phyloP scores from a whole-genome alignment of 2,113 vertebrate genomes.

The Mugil cephalus region DNA sequence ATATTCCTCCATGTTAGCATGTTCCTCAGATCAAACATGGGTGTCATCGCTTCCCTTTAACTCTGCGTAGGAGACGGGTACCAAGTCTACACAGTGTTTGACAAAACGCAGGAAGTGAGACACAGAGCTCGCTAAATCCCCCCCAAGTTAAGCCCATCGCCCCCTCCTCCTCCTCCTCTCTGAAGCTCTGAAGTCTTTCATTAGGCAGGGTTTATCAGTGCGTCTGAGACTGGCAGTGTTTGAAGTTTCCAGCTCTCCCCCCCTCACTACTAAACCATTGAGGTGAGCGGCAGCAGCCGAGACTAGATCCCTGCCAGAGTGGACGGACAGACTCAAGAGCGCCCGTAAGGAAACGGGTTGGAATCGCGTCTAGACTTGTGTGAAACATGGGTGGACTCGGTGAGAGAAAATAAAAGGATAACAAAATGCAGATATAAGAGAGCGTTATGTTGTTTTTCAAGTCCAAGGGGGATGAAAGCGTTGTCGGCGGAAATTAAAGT shows the following conservation, averaged over 20 bases:
- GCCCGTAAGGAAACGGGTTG: not conserved
- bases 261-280: constrained; percentile 58
- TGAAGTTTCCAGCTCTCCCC: constrained; percentile 68
- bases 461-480: constrained; percentile 27
- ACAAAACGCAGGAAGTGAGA: constrained; percentile 60
- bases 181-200: constrained; percentile 72
- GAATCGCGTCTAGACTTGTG: constrained; percentile 6
- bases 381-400: constrained; percentile 36
- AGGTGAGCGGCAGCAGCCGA: constrained; percentile 56
- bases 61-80: constrained; percentile 49
- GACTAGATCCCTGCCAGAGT: constrained; percentile 47
- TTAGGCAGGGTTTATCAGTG: constrained; percentile 73
- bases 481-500: constrained; percentile 66
- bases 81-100: constrained; percentile 55
- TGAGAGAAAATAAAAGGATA: not conserved
- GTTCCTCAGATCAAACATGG: constrained; percentile 42
- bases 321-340: constrained; percentile 2
- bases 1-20: constrained; percentile 9
- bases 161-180: constrained; percentile 57
- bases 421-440: constrained; percentile 4
- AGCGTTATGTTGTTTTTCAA: constrained; percentile 17
- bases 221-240: constrained; percentile 58
- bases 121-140: constrained; percentile 75
- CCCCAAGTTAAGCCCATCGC: constrained; percentile 77
- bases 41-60: constrained; percentile 41